Evolutionary conservation across 1,140 invertebrate genomes (phyloP).

Genomic region (Paracyclopina nana): DNA sequence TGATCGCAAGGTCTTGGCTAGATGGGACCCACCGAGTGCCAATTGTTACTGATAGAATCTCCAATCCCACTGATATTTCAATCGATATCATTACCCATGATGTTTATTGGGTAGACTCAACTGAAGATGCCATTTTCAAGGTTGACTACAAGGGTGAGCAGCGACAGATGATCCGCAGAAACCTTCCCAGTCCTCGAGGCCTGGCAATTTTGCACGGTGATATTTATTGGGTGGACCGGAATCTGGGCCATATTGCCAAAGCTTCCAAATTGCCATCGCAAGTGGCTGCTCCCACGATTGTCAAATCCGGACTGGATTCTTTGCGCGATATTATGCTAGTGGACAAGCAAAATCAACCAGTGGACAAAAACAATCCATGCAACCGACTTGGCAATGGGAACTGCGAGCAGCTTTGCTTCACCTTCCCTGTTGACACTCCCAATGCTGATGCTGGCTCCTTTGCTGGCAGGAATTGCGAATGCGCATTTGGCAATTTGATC

Average conservation of each 20-base stretch:
- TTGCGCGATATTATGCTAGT: constrained; percentile 74
- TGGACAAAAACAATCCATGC: constrained; percentile 49
- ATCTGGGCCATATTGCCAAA: constrained; percentile 63
- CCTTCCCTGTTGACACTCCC: constrained; percentile 39
- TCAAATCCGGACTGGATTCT: constrained; percentile 60
- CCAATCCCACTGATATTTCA: constrained; percentile 71
- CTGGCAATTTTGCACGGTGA: constrained; percentile 53
- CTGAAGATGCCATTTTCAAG: constrained; percentile 74
- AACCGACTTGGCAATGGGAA: constrained; percentile 45
- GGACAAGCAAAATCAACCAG: constrained; percentile 63
- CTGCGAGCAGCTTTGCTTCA: constrained; percentile 89
- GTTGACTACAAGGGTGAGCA: constrained; percentile 30
- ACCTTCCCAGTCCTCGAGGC: constrained; percentile 85
- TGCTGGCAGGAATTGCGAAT: constrained; percentile 59
- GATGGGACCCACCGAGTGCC: constrained; percentile 72
- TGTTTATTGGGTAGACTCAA: constrained; percentile 92
- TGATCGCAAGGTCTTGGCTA: constrained; percentile 69
- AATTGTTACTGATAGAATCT: constrained; percentile 63
- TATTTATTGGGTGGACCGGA: constrained; percentile 90
- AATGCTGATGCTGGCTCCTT: constrained; percentile 26
- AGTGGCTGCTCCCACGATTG: constrained; percentile 38
- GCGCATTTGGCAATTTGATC: constrained; percentile 57
- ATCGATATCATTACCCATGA: constrained; percentile 85
- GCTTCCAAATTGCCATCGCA: constrained; percentile 55
- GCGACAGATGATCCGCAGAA: constrained; percentile 49